Percentiles rank a stretch among this genome's conserved stretches.
These are phyloP conservation scores for Tyrannus savana DNA, from an alignment of 2,113 vertebrate species.

Conservation along the genomic window DNA sequence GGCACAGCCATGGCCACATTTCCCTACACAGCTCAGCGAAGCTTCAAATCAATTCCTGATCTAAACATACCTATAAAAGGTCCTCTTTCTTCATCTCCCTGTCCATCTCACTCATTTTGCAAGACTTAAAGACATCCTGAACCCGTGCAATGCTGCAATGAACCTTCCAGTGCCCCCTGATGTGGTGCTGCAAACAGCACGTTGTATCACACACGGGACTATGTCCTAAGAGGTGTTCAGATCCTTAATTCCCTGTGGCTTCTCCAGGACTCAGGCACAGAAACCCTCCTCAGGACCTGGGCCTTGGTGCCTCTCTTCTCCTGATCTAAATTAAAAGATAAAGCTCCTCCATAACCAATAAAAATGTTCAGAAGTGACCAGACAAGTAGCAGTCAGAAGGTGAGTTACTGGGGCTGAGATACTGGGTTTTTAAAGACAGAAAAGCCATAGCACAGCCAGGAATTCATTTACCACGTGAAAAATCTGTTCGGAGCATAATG, in stretches of 20 bases:
- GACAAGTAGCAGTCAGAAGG: not conserved
- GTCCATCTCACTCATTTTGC: not conserved
- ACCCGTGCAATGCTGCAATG: not conserved
- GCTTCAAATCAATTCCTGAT: not conserved
- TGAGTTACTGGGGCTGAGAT: not conserved
- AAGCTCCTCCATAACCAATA: not conserved
- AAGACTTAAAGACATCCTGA: not conserved
- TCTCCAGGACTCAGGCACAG: not conserved
- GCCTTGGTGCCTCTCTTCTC: not conserved
- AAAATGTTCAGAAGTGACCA: not conserved
- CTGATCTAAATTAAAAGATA: not conserved
- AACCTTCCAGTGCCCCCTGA: not conserved
- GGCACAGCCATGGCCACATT: not conserved
- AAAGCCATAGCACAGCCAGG: not conserved
- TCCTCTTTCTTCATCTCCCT: not conserved
- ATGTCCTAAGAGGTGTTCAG: not conserved
- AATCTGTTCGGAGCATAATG: not conserved
- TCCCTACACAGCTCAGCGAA: not conserved
- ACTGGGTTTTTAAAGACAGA: not conserved
- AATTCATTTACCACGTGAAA: not conserved
- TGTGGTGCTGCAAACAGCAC: not conserved
- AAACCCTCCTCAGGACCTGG: not conserved
- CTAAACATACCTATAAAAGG: not conserved
- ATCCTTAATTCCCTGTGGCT: not conserved
- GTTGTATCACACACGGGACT: accelerated